phyloP scores from a whole-genome alignment of 2,888 invertebrate species.

The Quadroppia sp. region DNA sequence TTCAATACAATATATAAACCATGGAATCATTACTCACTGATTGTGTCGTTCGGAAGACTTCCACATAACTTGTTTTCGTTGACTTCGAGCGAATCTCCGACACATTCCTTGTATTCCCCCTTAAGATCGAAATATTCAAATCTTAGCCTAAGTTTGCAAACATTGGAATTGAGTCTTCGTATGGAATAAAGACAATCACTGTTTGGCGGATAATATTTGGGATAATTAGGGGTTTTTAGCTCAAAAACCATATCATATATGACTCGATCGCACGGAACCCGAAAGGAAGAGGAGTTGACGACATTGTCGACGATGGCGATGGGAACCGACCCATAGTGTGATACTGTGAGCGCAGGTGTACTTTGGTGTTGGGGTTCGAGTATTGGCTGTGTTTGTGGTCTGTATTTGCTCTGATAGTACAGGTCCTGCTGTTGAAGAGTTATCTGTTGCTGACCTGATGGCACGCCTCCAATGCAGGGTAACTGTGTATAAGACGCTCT shows the following conservation, averaged over 20 bases:
- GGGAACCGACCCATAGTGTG: constrained; percentile 19
- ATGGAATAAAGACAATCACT: constrained; percentile 47
- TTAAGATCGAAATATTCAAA: constrained; percentile 48
- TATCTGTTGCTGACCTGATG: constrained; percentile 30
- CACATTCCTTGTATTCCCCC: constrained; percentile 43
- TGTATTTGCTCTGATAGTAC: constrained; percentile 3
- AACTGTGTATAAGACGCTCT: constrained; percentile 48
- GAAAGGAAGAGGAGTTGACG: background rate
- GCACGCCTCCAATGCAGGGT: constrained; percentile 45
- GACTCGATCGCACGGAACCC: constrained; percentile 40
- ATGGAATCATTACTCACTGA: constrained; percentile 45
- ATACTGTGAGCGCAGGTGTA: background rate
- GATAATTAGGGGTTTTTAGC: constrained; percentile 47
- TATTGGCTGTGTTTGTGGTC: background rate
- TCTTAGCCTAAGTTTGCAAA: constrained; percentile 48
- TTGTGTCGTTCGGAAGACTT: constrained; percentile 45
- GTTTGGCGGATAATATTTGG: constrained; percentile 45
- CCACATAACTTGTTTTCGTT: constrained; percentile 48
- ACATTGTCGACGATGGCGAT: constrained; percentile 4
- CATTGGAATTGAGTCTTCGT: constrained; percentile 43
- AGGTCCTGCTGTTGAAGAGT: constrained; percentile 7
- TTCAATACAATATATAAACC: background rate
- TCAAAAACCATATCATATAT: constrained; percentile 43
- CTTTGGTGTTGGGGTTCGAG: background rate
- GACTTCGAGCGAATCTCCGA: constrained; percentile 48